These are phyloP conservation scores for Lasaia peninsularis DNA, from an alignment of 1,140 invertebrate genomes.

Conservation along the genomic window DNA sequence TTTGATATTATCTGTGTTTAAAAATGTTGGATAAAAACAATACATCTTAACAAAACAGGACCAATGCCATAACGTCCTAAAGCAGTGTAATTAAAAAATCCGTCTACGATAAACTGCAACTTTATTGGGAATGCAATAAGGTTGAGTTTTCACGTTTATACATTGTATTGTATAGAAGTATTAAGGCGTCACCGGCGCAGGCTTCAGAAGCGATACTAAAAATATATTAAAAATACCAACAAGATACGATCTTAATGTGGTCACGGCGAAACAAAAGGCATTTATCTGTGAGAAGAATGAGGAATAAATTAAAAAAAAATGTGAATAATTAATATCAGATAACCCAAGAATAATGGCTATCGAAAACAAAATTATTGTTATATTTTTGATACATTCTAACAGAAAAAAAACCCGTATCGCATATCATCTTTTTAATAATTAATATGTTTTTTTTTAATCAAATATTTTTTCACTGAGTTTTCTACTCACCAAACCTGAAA, in stretches of 20 bases:
- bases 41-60: too few relatives aligned
- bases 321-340: background rate
- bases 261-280: background rate
- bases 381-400: background rate
- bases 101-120: too few relatives aligned
- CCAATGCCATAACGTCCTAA: too few relatives aligned
- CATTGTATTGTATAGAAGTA: background rate
- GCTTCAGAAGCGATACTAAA: too few relatives aligned
- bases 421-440: too few relatives aligned
- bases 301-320: background rate
- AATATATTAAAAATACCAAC: background rate
- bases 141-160: background rate
- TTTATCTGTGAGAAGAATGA: background rate
- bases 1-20: constrained; percentile 1
- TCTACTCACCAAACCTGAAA: too few relatives aligned
- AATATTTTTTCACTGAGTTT: too few relatives aligned
- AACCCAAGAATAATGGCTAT: background rate
- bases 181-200: too few relatives aligned
- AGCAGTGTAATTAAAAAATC: too few relatives aligned
- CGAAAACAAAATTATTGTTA: background rate
- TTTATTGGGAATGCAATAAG: background rate
- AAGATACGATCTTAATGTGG: constrained; percentile 3
- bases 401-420: background rate
- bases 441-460: too few relatives aligned
- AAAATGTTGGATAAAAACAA: too few relatives aligned